Evolutionary conservation across 1,140 invertebrate genomes (phyloP), one percentile per base, ranked within the genome.

Genomic region (Chionoecetes opilio): DNA sequence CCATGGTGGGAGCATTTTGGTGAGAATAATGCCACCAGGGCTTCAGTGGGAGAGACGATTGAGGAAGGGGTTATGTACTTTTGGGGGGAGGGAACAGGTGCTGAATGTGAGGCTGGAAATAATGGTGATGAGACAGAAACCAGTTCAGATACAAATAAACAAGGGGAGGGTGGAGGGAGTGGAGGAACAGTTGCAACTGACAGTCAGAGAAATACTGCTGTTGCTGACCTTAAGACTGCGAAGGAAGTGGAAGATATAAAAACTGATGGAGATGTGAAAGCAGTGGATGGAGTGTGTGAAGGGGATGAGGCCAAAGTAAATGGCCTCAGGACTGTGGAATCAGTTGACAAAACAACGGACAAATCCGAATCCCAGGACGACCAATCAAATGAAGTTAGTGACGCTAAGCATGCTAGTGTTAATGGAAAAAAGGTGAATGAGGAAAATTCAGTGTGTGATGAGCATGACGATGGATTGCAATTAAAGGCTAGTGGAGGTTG

Each of bases 1-100:
- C 96, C 96, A 32, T 96, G 96, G 96, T 96, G 96, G 96, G 96
- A 96, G 75, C 91, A 93, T 75, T 96, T 96, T 92, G 63, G 82
- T 94, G 90, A 92, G 29, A 91, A 37, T 92, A 88, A 41, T 75
- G 37, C 37, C 88, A 41, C 75, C n/a, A 95, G 92, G 89, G 86
- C 82, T 41, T 91, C 35, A 75, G 91, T 86, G 34, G 94, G 96
- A 91, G 95, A 95, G n/a, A 91, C 92, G 35, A 95, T 96, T 34
- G 82, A 41, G 29, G 95, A 96, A 87, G 96, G 96, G 82, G 95
- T 93, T 35, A 96, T 93, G 75, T 92, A 91, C 35, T 96, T 93
- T 37, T 95, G 87, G 93, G 95, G 95, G 35, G 95, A 94, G 8
- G 95, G 95, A n/a, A 85, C 92, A 89, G 95, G 96, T 31, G 94